These are phyloP conservation scores for Ivindomyrus marchei DNA, from an alignment of 2,113 vertebrate species.

Conservation along the genomic window DNA sequence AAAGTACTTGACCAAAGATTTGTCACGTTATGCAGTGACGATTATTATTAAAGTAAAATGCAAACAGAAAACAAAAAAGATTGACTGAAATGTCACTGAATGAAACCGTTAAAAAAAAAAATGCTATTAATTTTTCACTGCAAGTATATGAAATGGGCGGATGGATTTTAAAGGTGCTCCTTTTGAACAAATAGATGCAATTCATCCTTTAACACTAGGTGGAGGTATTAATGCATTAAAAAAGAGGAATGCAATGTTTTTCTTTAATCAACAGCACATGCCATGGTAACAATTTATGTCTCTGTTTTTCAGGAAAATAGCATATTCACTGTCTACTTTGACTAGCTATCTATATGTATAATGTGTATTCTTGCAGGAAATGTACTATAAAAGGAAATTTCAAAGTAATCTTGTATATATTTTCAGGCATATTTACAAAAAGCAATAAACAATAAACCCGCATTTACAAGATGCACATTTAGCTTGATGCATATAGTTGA, in stretches of 20 bases:
- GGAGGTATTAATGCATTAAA: neutral
- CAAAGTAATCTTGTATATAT: neutral
- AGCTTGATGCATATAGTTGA: neutral
- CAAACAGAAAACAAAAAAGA: neutral
- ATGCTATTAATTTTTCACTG: neutral
- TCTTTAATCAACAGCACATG: neutral
- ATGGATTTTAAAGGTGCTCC: neutral
- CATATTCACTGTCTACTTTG: neutral
- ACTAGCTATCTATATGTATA: neutral
- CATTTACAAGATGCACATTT: neutral
- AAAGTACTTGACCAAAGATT: neutral
- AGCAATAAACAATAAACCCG: neutral
- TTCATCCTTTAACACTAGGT: constrained; percentile 9
- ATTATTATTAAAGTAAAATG: neutral
- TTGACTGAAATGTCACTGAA: neutral
- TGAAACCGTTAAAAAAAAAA: neutral
- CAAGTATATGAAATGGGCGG: neutral
- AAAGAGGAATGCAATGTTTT: neutral
- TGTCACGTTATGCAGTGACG: neutral
- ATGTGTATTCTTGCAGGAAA: neutral
- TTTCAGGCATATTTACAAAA: neutral
- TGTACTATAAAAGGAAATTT: neutral
- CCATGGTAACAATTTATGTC: neutral
- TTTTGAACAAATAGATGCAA: neutral
- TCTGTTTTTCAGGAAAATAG: neutral